These are phyloP conservation scores for Aradophagus sp. DNA, from an alignment of 1,140 invertebrate genomes.

Conservation along the genomic window DNA sequence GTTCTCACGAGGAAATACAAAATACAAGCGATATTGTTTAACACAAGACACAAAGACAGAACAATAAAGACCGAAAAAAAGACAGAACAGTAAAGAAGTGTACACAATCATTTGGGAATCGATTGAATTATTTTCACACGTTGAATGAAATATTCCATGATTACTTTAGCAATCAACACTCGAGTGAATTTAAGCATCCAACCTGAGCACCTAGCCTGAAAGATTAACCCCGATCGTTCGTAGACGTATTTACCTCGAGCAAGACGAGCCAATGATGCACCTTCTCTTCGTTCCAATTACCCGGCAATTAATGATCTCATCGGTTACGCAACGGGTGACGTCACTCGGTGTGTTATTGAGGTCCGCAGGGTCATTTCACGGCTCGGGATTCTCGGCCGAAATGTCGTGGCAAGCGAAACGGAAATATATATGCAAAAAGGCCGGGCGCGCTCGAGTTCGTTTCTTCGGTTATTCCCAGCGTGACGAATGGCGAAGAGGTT, in stretches of 20 bases:
- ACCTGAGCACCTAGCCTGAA: too few relatives aligned
- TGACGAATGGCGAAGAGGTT: slow-evolving; percentile 33
- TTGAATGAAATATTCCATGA: too few relatives aligned
- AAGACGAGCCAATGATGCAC: slow-evolving; percentile 36
- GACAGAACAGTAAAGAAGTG: too few relatives aligned
- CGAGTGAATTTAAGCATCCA: too few relatives aligned
- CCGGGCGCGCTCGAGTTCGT: background rate
- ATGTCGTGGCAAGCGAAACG: too few relatives aligned
- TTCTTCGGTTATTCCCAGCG: background rate
- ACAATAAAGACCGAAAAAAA: too few relatives aligned
- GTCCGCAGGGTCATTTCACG: slow-evolving; percentile 12
- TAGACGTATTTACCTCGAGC: slow-evolving; percentile 27
- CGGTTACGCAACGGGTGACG: slow-evolving; percentile 55
- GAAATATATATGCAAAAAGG: background rate
- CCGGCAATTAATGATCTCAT: slow-evolving; percentile 60
- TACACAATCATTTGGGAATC: too few relatives aligned
- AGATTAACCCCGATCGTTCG: slow-evolving; percentile 36
- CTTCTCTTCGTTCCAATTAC: slow-evolving; percentile 60
- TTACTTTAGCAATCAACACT: too few relatives aligned
- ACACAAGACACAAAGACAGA: too few relatives aligned
- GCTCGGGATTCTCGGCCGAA: slow-evolving; percentile 4
- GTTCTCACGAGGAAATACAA: too few relatives aligned
- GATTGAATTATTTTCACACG: too few relatives aligned
- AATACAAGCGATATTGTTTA: too few relatives aligned
- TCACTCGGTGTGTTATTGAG: slow-evolving; percentile 33